Percentiles rank a stretch among this genome's conserved stretches.
Conservation (phyloP, 2,113 vertebrate genomes). For the Charadrius vociferus region DNA sequence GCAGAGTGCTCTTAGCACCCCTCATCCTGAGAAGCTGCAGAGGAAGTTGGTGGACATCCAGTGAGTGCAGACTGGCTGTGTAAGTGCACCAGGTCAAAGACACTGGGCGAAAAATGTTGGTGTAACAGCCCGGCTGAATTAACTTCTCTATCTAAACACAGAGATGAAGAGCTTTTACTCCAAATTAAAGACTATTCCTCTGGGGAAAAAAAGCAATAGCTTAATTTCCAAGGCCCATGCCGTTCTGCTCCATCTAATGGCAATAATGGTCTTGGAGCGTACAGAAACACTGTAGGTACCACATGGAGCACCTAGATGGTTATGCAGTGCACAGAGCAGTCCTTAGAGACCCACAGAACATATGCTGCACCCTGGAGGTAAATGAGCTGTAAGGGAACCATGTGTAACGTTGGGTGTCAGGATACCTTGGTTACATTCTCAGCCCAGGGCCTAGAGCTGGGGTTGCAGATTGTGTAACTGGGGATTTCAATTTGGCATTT, state of each 20-base stretch:
- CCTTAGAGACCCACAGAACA: not conserved
- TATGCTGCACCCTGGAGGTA: not conserved
- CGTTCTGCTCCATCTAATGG: not conserved
- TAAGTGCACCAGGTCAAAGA: not conserved
- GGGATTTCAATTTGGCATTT: not conserved
- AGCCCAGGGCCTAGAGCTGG: not conserved
- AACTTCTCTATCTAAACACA: not conserved
- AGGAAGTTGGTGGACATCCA: not conserved
- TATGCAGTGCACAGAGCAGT: not conserved
- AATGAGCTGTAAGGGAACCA: not conserved
- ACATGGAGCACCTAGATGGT: not conserved
- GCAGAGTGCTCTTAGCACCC: accelerated
- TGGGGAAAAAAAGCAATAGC: not conserved
- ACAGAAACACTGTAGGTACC: not conserved
- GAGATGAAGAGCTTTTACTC: not conserved
- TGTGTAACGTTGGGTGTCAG: not conserved
- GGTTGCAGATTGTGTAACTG: accelerated
- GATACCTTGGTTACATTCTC: not conserved
- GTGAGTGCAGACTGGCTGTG: accelerated
- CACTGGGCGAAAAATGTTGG: not conserved
- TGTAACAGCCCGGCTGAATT: not conserved
- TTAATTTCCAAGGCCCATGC: not conserved
- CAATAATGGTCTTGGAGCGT: not conserved
- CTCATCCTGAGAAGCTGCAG: not conserved
- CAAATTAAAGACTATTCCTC: not conserved